Evolutionary conservation across 2,888 invertebrate genomes (phyloP).

Genomic region (Drosophila gaucha): DNA sequence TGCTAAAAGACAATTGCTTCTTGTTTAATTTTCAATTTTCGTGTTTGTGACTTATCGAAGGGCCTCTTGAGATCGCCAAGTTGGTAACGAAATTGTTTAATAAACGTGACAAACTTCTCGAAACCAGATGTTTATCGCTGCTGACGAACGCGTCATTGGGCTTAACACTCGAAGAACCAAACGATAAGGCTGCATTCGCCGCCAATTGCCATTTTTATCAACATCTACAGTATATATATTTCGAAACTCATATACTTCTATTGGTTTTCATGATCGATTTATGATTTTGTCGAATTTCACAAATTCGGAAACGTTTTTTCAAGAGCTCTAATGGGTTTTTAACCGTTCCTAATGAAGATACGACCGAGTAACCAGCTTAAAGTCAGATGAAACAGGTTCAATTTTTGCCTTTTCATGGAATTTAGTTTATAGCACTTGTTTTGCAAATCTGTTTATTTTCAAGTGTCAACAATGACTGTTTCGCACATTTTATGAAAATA

Average conservation of each 20-base stretch:
- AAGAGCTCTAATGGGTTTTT: constrained; percentile 48
- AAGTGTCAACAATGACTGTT: constrained; percentile 27
- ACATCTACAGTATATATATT: constrained; percentile 11
- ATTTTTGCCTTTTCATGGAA: background rate
- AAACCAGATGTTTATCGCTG: constrained; percentile 34
- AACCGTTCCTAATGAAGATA: constrained; percentile 42
- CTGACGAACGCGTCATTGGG: constrained; percentile 30
- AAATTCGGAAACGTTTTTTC: constrained; percentile 43
- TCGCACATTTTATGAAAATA: constrained; percentile 30
- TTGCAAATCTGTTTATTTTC: constrained; percentile 6
- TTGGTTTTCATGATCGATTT: constrained; percentile 38
- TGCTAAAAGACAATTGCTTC: background rate
- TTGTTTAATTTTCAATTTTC: constrained; percentile 28
- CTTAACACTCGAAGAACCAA: constrained; percentile 26
- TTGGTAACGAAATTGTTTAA: constrained; percentile 48
- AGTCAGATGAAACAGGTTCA: constrained; percentile 20
- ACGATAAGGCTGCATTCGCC: constrained; percentile 32
- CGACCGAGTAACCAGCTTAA: constrained; percentile 26
- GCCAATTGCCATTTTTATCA: constrained; percentile 36
- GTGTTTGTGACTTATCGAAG: constrained; percentile 39
- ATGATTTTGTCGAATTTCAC: constrained; percentile 37
- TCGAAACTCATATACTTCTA: constrained; percentile 4
- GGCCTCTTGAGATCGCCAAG: constrained; percentile 32
- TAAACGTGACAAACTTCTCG: constrained; percentile 48
- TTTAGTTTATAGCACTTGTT: constrained; percentile 20